These are phyloP conservation scores for Caenorhabditis latens DNA, from an alignment of 1,140 invertebrate genomes.

Conservation along the genomic window DNA sequence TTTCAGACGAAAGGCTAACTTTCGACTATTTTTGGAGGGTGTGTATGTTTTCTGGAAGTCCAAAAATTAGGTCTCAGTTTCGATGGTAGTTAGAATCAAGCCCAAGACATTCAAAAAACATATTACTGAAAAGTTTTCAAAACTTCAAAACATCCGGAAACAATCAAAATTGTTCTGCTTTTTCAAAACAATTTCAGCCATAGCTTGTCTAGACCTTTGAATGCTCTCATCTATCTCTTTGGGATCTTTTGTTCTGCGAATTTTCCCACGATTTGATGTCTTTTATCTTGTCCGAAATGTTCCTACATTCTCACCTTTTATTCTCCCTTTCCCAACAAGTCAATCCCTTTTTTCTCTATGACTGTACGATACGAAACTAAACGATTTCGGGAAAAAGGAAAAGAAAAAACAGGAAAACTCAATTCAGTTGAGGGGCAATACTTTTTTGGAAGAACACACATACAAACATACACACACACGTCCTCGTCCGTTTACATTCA, in stretches of 20 bases:
- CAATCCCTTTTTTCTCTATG: not conserved
- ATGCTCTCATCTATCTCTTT: too few species aligned
- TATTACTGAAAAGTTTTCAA: too few species aligned
- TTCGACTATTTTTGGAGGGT: too few species aligned
- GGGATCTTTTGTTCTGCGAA: not conserved
- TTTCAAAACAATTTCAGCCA: not conserved
- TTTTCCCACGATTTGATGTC: not conserved
- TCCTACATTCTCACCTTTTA: too few species aligned
- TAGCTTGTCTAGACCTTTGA: too few species aligned
- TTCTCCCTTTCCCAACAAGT: not conserved
- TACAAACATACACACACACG: not conserved
- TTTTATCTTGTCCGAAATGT: too few species aligned
- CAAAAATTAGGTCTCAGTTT: too few species aligned
- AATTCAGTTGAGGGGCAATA: conserved; percentile 44
- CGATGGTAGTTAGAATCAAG: too few species aligned
- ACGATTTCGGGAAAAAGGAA: conserved; percentile 1
- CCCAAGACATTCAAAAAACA: too few species aligned
- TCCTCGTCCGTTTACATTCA: not conserved
- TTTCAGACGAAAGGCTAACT: not conserved
- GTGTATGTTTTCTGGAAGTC: too few species aligned
- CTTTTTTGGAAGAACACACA: conserved; percentile 32
- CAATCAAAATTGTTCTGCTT: not conserved
- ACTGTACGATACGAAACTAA: conserved; percentile 50
- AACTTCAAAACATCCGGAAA: not conserved
- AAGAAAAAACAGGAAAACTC: not conserved